Conservation (phyloP, 2,888 invertebrate genomes). For the Cheiracanthium punctorium region DNA sequence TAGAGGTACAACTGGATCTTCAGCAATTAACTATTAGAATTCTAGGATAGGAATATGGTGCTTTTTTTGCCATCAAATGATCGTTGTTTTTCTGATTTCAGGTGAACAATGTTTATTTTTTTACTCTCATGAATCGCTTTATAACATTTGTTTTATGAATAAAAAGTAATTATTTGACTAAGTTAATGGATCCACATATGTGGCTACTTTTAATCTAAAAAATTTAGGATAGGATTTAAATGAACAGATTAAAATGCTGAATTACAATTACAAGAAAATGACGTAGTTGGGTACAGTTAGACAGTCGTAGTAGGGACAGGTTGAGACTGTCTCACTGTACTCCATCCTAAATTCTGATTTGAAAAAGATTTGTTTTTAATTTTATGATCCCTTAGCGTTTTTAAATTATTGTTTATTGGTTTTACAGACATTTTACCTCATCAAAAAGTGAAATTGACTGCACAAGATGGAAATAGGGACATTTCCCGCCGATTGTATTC, state of each 20-base stretch:
- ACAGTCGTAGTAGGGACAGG: background rate
- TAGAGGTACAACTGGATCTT: too few relatives aligned
- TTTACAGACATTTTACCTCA: constrained; percentile 6
- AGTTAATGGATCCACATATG: background rate
- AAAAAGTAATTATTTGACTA: background rate
- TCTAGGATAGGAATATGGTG: background rate
- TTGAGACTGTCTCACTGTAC: too few relatives aligned
- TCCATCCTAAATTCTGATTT: background rate
- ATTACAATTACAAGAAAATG: background rate
- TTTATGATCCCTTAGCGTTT: background rate
- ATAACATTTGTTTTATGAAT: constrained; percentile 4
- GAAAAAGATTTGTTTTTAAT: too few relatives aligned
- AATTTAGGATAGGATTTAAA: background rate
- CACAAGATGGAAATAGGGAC: background rate
- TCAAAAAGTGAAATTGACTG: background rate
- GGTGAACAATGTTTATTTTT: background rate
- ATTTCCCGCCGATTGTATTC: background rate
- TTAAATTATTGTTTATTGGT: constrained; percentile 15
- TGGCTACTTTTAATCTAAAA: background rate
- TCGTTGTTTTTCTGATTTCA: constrained; percentile 10
- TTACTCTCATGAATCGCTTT: background rate
- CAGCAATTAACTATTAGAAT: background rate
- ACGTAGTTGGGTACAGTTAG: constrained; percentile 2
- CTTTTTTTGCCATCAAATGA: background rate
- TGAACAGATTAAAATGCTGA: background rate